Evolutionary conservation across 2,797 vertebrate species (phyloP), one percentile per base, ranked within the genome.

Genomic region (Anguilla pacifica): DNA sequence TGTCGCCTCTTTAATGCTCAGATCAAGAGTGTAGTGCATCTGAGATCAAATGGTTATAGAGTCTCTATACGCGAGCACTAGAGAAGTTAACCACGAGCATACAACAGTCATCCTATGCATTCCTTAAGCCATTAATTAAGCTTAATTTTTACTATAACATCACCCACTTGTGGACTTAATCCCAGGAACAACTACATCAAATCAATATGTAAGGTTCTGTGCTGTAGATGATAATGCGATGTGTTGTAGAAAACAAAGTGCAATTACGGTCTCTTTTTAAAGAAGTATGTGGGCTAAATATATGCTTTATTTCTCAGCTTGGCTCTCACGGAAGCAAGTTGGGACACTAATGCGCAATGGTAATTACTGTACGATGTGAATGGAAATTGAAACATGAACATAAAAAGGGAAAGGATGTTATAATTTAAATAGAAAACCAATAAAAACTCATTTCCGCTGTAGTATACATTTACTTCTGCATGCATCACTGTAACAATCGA

Each of bases 1-100:
- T 22, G 84, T 61, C 19, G 31, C 55, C 53, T 35, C 84, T 85
- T 85, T 85, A 59, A 59, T 85, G 84, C 57, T 61, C 28, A 64
- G 84, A 53, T 31, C 49, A 84, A 28, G 55, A 83, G 84, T 19
- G 31, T 28, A 85, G 31, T 35, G 31, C 57, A 59, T 61, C 35
- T 59, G 31, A 85, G 55, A 85, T 64, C 51, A 55, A 13, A 77
- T 77, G 15, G 19, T 43, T 77, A 39, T 43, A 83, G 46, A 83
- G 49, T 6, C 28, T 53, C 5, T 25, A 9, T 83, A 55, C 13
- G 13, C 3, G 35, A 39, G 74, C 74, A 77, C 15, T 15, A 77
- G 31, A 43, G 13, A 35, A 39, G 39, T 77, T 28, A 72, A n/a
- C 74, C 74, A 77, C 35, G 17, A 43, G 13, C 74, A 77, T 35